These are phyloP conservation scores for Melanostoma scalare DNA, from an alignment of 2,888 invertebrate genomes.

Conservation along the genomic window DNA sequence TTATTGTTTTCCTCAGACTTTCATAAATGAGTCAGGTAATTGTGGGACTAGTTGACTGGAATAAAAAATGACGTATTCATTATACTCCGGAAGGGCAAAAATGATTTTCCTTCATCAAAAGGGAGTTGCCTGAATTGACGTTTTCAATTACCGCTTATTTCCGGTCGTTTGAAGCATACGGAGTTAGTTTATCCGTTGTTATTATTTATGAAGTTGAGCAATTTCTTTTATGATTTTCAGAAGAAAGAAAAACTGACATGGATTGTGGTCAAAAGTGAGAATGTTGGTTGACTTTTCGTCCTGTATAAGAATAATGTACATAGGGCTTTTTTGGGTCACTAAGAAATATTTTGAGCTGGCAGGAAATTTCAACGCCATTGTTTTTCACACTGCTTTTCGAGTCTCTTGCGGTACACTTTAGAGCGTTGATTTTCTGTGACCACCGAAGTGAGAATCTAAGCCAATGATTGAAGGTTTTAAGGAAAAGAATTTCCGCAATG, in stretches of 20 bases:
- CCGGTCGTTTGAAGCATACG: background rate
- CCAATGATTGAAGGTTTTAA: no score
- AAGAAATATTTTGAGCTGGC: no score
- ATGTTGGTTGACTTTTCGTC: no score
- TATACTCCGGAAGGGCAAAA: background rate
- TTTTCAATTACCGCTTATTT: background rate
- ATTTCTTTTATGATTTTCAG: background rate
- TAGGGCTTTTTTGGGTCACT: no score
- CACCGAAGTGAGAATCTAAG: no score
- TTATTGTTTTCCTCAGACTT: background rate
- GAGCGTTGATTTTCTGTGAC: no score
- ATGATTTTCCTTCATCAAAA: background rate
- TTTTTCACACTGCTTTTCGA: no score
- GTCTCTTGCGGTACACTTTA: no score
- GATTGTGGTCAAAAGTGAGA: no score
- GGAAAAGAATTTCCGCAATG: no score
- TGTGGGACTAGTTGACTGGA: background rate
- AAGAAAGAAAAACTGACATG: background rate
- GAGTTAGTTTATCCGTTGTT: background rate
- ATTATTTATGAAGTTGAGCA: background rate
- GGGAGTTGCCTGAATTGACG: background rate
- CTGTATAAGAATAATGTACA: no score
- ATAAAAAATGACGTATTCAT: background rate
- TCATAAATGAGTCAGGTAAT: slow-evolving; percentile 3
- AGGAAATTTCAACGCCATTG: no score